Conservation (phyloP, 2,888 invertebrate genomes). For the Chaitophorus viminalis region DNA sequence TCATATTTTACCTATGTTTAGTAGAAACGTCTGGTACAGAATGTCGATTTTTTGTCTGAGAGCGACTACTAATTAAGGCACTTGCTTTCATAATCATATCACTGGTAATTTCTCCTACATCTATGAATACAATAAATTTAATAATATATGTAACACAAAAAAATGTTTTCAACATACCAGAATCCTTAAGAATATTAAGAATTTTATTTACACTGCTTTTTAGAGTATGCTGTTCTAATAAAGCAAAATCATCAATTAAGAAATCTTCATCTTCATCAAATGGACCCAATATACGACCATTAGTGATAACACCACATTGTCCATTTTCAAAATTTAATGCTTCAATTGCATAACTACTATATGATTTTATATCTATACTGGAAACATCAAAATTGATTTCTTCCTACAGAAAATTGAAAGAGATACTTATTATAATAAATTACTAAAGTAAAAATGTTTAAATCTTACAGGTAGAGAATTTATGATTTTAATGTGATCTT, state of each 20-base stretch:
- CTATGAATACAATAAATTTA: constrained; percentile 65
- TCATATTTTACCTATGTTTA: constrained; percentile 69
- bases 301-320: constrained; percentile 81
- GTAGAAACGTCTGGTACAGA: constrained; percentile 75
- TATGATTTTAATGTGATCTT: constrained; percentile 45
- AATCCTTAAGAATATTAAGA: constrained; percentile 66
- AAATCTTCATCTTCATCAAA: constrained; percentile 79
- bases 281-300: constrained; percentile 90
- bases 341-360: constrained; percentile 19
- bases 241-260: constrained; percentile 85
- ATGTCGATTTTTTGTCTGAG: constrained; percentile 77
- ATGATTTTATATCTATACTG: constrained; percentile 34
- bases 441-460: neutral
- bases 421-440: neutral
- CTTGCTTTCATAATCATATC: constrained; percentile 84
- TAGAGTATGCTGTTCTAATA: constrained; percentile 78
- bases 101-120: constrained; percentile 70
- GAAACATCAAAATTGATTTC: constrained; percentile 43
- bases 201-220: constrained; percentile 65
- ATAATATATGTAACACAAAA: constrained; percentile 69
- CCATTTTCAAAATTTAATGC: constrained; percentile 75
- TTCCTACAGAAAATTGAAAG: constrained; percentile 26
- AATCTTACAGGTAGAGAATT: constrained; percentile 40
- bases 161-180: constrained; percentile 68
- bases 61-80: constrained; percentile 79